Conservation (phyloP, 2,113 vertebrate species). For the Leucoraja erinaceus region DNA sequence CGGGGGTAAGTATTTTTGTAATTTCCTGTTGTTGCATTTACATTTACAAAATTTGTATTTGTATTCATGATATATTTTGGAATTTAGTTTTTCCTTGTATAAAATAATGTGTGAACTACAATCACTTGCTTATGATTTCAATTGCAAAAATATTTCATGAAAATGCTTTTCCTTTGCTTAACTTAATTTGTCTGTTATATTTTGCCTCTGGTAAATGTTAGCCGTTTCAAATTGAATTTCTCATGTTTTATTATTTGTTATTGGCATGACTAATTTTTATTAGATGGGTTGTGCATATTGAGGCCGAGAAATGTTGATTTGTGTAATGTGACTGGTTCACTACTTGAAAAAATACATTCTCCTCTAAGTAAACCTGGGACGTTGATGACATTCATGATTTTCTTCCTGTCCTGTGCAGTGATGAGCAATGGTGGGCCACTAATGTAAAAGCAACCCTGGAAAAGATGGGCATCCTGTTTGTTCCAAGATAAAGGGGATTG, state of each 20-base stretch:
- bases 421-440: no score
- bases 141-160: background rate
- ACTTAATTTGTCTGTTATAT: background rate
- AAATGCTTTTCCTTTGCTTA: background rate
- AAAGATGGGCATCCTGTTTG: no score
- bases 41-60: background rate
- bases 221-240: background rate
- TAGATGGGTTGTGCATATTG: background rate
- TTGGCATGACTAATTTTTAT: background rate
- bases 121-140: background rate
- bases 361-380: no score
- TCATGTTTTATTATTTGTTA: background rate
- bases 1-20: constrained; percentile 58
- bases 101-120: constrained; percentile 38
- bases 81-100: background rate
- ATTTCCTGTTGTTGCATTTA: background rate
- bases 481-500: no score
- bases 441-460: no score
- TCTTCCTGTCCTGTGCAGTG: no score
- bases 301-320: no score
- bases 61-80: constrained; percentile 8
- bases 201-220: background rate
- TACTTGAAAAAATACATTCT: no score
- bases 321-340: no score
- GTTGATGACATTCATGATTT: no score